Evolutionary conservation across 1,140 invertebrate genomes (phyloP).

Genomic region (Pseudobourletiella spinata): DNA sequence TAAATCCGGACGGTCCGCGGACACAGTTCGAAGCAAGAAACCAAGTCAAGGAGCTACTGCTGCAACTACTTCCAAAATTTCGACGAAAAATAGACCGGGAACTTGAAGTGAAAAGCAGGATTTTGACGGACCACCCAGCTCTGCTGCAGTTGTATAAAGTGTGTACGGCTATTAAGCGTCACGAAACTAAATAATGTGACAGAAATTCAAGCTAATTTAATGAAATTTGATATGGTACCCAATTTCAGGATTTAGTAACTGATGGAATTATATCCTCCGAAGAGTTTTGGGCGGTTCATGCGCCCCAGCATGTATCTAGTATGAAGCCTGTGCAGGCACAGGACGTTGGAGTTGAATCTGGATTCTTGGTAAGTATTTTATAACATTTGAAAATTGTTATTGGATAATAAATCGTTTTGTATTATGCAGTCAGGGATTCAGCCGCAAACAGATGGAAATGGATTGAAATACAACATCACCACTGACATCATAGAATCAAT

Average conservation of each 20-base stretch:
- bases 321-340: constrained; percentile 62
- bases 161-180: not conserved
- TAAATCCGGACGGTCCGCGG: constrained; percentile 70
- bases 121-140: constrained; percentile 44
- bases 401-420: constrained; percentile 4
- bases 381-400: constrained; percentile 1
- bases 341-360: constrained; percentile 80
- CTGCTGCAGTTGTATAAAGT: constrained; percentile 48
- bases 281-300: constrained; percentile 91
- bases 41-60: constrained; percentile 83
- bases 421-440: constrained; percentile 74
- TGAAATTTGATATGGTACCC: not conserved
- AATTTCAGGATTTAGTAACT: constrained; percentile 72
- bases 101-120: constrained; percentile 74
- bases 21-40: constrained; percentile 83
- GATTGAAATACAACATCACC: constrained; percentile 94
- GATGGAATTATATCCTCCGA: constrained; percentile 86
- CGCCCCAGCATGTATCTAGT: constrained; percentile 48
- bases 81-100: constrained; percentile 89
- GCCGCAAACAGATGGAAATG: constrained; percentile 94
- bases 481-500: constrained; percentile 95
- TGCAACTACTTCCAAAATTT: constrained; percentile 88
- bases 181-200: no score
- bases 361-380: constrained; percentile 54
- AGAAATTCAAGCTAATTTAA: no score